Base-by-base conservation (phyloP, 2,888 invertebrate genomes). In the Silvanus unidentatus region DNA sequence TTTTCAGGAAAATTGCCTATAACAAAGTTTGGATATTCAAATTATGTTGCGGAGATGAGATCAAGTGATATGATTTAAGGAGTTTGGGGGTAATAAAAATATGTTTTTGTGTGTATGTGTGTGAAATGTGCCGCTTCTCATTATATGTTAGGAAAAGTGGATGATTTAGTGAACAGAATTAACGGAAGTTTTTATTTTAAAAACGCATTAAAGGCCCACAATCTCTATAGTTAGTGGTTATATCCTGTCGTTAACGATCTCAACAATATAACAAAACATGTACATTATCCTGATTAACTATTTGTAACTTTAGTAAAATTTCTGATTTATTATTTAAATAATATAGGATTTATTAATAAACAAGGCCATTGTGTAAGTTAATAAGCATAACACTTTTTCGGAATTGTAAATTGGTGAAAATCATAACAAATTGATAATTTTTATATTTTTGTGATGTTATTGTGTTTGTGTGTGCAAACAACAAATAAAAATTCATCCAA, bases 141-240 rank as follows among this genome's bases (percentile, higher is more conserved):
- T 22, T 22, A 22, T 22, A 22, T 22, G 22, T 5, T 5, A 22
- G 8, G 22, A 50, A 47, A 51, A 57, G 3, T 11, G 50, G 51
- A 56, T 53, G 54, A 52, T 52, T 55, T 50, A 51, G 50, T 50
- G 49, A 50, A 48, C 49, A 53, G 58, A 62, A 62, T 59, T 53
- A 56, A 58, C 60, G 62, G 62, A 62, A 58, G 59, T 60, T 60
- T 57, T 58, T 52, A 51, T 52, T 52, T 54, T 47, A 50, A 57
- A 43, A 57, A 45, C 52, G 44, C 42, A 43, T 50, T 49, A 54
- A 55, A 54, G 49, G 49, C 44, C 29, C 43, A 47, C 49, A 49
- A 53, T 51, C 46, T 50, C 39, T 46, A 52, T 52, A 46, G 37
- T 52, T 55, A 50, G 40, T 44, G 34, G 50, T 48, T 51, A 52